Percentiles rank a stretch among this genome's conserved stretches.
Conservation (phyloP, 2,888 invertebrate genomes). For the Himalopsyche anomala region DNA sequence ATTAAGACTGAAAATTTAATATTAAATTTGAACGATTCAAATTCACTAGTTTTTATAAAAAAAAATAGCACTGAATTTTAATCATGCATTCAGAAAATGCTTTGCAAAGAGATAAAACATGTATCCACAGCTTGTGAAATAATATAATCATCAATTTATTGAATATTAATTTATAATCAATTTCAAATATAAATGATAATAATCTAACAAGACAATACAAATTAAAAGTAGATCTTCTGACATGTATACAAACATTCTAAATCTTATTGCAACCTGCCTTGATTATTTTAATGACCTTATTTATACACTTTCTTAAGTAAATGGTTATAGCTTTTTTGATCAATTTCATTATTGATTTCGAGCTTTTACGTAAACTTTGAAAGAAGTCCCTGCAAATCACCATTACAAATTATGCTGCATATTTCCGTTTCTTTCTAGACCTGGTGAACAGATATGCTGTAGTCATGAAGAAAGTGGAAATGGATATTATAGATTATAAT, state of each 20-base stretch:
- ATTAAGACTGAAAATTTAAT: no score
- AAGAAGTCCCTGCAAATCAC: neutral
- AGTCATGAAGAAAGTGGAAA: constrained; percentile 84
- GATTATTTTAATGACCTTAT: no score
- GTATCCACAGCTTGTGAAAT: neutral
- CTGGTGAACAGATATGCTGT: constrained; percentile 77
- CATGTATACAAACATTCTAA: no score
- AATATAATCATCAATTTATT: neutral
- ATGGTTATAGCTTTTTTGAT: neutral
- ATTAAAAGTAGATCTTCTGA: no score
- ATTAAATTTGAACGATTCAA: no score
- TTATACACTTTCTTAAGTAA: neutral
- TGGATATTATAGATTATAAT: constrained; percentile 80
- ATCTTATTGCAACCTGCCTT: no score
- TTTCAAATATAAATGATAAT: no score
- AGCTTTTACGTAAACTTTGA: neutral
- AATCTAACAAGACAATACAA: no score
- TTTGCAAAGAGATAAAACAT: neutral
- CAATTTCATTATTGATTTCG: no score
- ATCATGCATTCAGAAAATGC: neutral
- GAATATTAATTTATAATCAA: no score
- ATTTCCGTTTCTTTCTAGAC: neutral
- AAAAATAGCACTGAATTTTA: no score
- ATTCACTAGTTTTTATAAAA: no score
- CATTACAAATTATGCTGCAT: neutral